Conservation (phyloP, 2,888 invertebrate species). For the Catotricha subobsoleta region DNA sequence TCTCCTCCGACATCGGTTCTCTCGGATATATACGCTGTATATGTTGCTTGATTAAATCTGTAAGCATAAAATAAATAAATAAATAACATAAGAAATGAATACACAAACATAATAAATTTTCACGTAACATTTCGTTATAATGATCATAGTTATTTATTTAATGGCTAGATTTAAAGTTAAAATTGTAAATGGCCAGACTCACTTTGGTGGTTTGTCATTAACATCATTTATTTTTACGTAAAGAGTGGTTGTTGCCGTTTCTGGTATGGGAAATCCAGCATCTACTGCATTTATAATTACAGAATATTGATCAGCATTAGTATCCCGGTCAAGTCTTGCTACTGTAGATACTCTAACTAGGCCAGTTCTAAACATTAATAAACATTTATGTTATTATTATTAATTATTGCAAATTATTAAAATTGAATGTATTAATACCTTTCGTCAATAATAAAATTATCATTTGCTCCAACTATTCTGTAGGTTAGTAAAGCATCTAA, state of each 20-base stretch:
- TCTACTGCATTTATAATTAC: constrained; percentile 59
- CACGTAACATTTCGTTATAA: too few relatives aligned
- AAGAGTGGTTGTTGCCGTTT: constrained; percentile 60
- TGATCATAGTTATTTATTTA: too few relatives aligned
- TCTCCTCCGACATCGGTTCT: constrained; percentile 41
- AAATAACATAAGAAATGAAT: neutral
- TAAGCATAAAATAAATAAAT: neutral
- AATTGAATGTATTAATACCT: constrained; percentile 30
- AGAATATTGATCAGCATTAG: constrained; percentile 46
- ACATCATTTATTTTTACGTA: constrained; percentile 54
- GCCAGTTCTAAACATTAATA: constrained; percentile 35
- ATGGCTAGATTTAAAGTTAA: too few relatives aligned
- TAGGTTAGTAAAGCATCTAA: constrained; percentile 49
- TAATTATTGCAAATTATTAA: neutral
- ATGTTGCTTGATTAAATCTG: constrained; percentile 42
- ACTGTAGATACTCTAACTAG: constrained; percentile 53
- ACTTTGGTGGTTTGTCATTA: constrained; percentile 61
- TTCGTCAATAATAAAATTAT: constrained; percentile 58
- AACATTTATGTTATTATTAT: neutral
- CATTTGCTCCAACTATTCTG: constrained; percentile 49
- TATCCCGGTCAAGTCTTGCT: constrained; percentile 50
- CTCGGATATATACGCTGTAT: constrained; percentile 53
- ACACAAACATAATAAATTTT: too few relatives aligned
- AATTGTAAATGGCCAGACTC: neutral
- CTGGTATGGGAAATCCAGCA: constrained; percentile 51